Evolutionary conservation across 2,797 vertebrate genomes (phyloP).

Genomic region (Dicrostonyx torquatus): DNA sequence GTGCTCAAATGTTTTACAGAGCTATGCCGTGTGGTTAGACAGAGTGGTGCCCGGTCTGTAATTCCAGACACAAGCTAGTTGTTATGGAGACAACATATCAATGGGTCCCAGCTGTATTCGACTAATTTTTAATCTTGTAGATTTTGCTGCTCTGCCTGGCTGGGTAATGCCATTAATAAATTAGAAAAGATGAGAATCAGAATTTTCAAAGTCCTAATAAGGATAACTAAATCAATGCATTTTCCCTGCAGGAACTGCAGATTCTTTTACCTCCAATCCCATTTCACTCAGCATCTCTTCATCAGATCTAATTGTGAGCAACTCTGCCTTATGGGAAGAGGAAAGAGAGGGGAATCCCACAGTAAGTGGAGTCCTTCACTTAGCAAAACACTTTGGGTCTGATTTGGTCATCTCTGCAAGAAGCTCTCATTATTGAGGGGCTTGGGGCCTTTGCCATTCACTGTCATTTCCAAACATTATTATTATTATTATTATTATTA

Average conservation of each 20-base stretch:
- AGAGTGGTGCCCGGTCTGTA: background rate
- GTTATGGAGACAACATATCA: constrained; percentile 63
- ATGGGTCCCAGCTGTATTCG: constrained; percentile 38
- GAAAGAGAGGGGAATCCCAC: background rate
- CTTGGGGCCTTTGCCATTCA: no score
- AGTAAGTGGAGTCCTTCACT: background rate
- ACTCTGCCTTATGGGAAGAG: constrained; percentile 5
- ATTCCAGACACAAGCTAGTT: constrained; percentile 45
- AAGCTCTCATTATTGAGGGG: background rate
- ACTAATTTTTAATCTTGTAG: constrained; percentile 69
- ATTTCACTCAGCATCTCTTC: background rate
- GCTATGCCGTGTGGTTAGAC: background rate
- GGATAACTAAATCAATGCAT: constrained; percentile 9
- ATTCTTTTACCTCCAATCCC: constrained; percentile 41
- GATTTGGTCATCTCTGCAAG: background rate
- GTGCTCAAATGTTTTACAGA: constrained; percentile 64
- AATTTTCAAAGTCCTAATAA: constrained; percentile 43
- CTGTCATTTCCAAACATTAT: background rate
- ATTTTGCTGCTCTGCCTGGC: constrained; percentile 69
- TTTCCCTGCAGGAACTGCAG: constrained; percentile 14
- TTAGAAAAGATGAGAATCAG: constrained; percentile 16
- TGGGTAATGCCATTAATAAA: constrained; percentile 49
- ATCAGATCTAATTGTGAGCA: background rate
- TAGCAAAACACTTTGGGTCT: background rate
- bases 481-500: background rate